phyloP scores from a whole-genome alignment of 2,888 invertebrate species.

The Stomorhina lunata region DNA sequence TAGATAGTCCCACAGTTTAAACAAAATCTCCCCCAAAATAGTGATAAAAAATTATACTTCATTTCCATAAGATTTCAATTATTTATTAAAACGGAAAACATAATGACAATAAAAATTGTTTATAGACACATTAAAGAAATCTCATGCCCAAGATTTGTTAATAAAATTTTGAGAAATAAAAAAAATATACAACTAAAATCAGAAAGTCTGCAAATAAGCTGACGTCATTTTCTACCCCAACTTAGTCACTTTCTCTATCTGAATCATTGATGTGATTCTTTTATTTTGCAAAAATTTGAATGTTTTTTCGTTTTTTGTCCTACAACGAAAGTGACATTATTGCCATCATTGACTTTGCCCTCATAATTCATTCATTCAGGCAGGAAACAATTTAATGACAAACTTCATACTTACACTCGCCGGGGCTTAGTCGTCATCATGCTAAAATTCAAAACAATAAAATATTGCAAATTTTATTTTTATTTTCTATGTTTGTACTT shows the following conservation, averaged over 20 bases:
- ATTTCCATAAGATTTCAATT: slow-evolving; percentile 65
- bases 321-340: slow-evolving; percentile 50
- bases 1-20: neutral
- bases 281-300: slow-evolving; percentile 13
- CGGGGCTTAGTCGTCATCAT: neutral
- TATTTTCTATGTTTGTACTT: neutral
- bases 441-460: slow-evolving; percentile 44
- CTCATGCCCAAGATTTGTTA: slow-evolving; percentile 34
- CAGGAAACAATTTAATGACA: slow-evolving; percentile 62
- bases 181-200: slow-evolving; percentile 19
- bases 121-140: slow-evolving; percentile 54
- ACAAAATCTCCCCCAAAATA: slow-evolving; percentile 19
- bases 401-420: slow-evolving; percentile 38
- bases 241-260: slow-evolving; percentile 35
- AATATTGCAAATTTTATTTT: slow-evolving; percentile 58
- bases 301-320: no score
- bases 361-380: slow-evolving; percentile 46
- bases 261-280: slow-evolving; percentile 27
- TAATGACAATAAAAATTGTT: slow-evolving; percentile 65
- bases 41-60: slow-evolving; percentile 27
- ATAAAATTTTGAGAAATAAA: slow-evolving; percentile 1
- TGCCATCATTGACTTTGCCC: slow-evolving; percentile 60
- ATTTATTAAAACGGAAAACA: slow-evolving; percentile 63
- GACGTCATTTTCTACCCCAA: slow-evolving; percentile 45
- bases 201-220: slow-evolving; percentile 21